Conservation (phyloP, 2,113 vertebrate species). For the Isurus oxyrinchus region DNA sequence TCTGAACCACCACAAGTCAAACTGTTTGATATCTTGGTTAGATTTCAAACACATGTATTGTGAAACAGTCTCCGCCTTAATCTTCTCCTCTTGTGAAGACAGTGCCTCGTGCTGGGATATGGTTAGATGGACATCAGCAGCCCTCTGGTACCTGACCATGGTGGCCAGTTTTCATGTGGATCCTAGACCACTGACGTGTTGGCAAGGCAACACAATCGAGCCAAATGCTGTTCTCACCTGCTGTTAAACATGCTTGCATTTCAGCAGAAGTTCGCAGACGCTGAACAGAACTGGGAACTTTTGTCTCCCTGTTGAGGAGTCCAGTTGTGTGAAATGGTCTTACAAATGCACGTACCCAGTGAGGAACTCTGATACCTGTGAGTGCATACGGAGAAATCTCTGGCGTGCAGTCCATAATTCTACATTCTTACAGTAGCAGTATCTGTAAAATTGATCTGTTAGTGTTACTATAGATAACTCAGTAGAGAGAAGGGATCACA, state of each 20-base stretch:
- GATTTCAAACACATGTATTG: neutral
- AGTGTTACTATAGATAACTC: neutral
- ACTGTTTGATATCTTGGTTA: neutral
- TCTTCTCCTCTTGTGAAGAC: neutral
- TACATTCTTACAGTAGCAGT: neutral
- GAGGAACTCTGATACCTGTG: neutral
- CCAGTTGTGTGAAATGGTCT: neutral
- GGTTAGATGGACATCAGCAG: neutral
- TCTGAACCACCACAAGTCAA: neutral
- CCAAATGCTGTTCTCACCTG: neutral
- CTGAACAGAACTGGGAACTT: neutral
- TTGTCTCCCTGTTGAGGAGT: neutral
- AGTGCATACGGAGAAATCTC: neutral
- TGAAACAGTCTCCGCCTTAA: neutral
- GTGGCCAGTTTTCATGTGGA: neutral
- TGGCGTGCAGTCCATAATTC: neutral
- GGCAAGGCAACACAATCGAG: neutral
- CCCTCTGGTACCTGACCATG: neutral
- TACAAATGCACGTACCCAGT: neutral
- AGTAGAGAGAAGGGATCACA: neutral
- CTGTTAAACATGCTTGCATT: neutral
- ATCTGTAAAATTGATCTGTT: neutral
- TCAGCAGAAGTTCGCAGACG: neutral
- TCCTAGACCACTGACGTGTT: neutral
- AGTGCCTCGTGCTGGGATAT: neutral